Evolutionary conservation across 2,888 invertebrate genomes (phyloP), one percentile per base, ranked within the genome.

Genomic region (Nomada goodeniana): DNA sequence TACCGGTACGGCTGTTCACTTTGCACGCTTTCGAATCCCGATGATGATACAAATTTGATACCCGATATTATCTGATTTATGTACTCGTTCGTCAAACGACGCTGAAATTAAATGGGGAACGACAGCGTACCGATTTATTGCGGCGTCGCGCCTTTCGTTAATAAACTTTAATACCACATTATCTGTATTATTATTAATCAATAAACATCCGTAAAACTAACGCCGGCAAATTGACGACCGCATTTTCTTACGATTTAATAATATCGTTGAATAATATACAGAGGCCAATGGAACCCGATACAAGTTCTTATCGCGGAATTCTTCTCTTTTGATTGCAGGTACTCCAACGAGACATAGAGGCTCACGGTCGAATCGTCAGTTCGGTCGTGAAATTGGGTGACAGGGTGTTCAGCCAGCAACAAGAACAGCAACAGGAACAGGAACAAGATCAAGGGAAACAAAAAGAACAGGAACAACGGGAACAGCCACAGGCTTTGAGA

Each of bases 301-400:
- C 47, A 47, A 47, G 11, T 47, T 47, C 47, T 23, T 23, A 26
- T 23, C 42, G 2, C 15, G 2, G 2, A 13, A 1, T 7, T 47
- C 23, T 20, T 4, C 29, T 23, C 23, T 20, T 2, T 2, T 55
- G 36, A 57, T 95, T 95, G 42, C 96, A 98, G 98, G 97, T 97
- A 95, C 96, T 98, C 94, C 98, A 98, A 95, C 96, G 96, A 93
- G 98, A 98, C 95, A 98, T 98, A 94, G 97, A 98, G 96, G 97
- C 97, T 94, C 98, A 97, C 95, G 96, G 97, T 90, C 96, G 97
- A 94, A 96, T 97, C 94, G 97, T 97, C 93, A 96, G 95, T 93
- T 96, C 96, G 80, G 96, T 96, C 94, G 96, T 96, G 94, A 96
- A 96, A 94, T 95, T 96, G 94, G 97, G 96, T 94, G 96, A 95